These are phyloP conservation scores for Diplolepis rosae DNA, from an alignment of 2,888 invertebrate genomes.

Conservation along the genomic window DNA sequence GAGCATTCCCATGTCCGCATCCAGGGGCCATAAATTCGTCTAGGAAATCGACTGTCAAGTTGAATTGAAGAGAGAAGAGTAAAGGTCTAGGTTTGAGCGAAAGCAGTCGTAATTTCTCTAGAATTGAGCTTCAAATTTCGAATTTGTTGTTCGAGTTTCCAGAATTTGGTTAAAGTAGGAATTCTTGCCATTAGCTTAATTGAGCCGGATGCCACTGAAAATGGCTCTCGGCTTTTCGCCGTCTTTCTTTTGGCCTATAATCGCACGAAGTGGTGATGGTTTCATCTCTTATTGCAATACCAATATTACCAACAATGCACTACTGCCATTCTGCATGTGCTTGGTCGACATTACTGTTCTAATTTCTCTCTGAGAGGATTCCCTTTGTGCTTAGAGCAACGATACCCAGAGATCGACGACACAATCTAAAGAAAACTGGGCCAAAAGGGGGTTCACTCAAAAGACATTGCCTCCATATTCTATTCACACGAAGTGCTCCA, in stretches of 20 bases:
- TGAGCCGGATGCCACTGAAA: slow-evolving; percentile 3
- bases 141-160: not conserved
- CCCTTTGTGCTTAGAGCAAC: not conserved
- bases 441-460: slow-evolving; percentile 6
- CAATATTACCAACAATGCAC: slow-evolving; percentile 9
- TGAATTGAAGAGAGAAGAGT: not conserved
- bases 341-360: slow-evolving; percentile 16
- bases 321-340: slow-evolving; percentile 7
- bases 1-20: not conserved
- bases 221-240: not conserved
- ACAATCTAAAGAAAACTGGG: slow-evolving; percentile 11
- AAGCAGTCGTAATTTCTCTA: not conserved
- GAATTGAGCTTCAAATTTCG: not conserved
- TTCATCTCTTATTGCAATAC: slow-evolving; percentile 19
- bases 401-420: not conserved
- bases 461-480: not conserved
- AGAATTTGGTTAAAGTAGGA: not conserved
- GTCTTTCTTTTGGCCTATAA: slow-evolving; percentile 15
- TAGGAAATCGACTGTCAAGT: slow-evolving; percentile 19
- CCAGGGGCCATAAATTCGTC: not conserved
- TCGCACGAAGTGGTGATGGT: slow-evolving; percentile 16
- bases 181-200: slow-evolving; percentile 5
- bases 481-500: not conserved
- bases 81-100: not conserved
- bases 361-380: slow-evolving; percentile 13